Evolutionary conservation across 2,797 vertebrate species (phyloP).

Genomic region (Cheirogaleus major): DNA sequence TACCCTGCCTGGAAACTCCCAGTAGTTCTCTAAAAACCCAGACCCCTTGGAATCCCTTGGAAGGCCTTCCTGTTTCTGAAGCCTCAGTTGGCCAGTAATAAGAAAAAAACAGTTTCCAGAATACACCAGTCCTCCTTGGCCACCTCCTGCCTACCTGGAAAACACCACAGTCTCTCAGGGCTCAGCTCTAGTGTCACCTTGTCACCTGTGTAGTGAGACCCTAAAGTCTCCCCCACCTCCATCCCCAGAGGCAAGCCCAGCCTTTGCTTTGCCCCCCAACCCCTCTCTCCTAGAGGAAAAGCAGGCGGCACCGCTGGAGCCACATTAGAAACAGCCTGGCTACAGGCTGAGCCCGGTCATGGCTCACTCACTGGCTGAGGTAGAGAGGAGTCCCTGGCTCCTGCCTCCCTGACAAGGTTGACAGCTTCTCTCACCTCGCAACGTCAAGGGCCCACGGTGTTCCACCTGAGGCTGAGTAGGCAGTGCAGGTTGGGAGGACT

Average conservation of each 20-base stretch:
- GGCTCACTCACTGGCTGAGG: not conserved
- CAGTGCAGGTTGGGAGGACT: not conserved
- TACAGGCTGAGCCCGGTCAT: not conserved
- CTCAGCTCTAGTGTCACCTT: not conserved
- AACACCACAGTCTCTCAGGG: not conserved
- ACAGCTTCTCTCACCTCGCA: not conserved
- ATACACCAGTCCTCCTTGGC: not conserved
- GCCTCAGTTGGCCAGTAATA: not conserved
- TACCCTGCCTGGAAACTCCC: not conserved
- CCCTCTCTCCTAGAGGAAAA: not conserved
- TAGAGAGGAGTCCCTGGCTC: not conserved
- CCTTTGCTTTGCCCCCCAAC: not conserved
- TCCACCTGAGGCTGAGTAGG: not conserved
- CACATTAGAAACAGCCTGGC: not conserved
- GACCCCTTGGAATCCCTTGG: not conserved
- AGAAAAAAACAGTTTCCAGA: conserved; percentile 5
- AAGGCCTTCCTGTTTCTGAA: not conserved
- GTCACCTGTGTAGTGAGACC: not conserved
- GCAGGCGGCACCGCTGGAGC: not conserved
- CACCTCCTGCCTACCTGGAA: not conserved
- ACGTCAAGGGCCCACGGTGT: not conserved
- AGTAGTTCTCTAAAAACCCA: not conserved
- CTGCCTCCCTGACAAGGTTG: not conserved
- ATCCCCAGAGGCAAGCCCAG: not conserved
- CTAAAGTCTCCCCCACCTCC: not conserved